Conservation (phyloP, 2,888 invertebrate genomes). For the Ornithoptera priamus region DNA sequence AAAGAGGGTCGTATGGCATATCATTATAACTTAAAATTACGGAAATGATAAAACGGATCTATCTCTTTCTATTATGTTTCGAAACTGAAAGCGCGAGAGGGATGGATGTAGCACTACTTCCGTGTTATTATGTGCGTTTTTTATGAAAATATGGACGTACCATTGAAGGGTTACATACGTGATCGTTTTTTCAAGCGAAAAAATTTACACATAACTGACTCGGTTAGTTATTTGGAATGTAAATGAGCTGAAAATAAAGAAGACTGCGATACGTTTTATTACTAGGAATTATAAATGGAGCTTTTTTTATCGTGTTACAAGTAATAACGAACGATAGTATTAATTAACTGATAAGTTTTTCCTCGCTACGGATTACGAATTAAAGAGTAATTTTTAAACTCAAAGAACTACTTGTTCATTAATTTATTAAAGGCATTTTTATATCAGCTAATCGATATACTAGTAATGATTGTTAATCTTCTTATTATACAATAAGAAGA, state of each 20-base stretch:
- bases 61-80: constrained; percentile 45
- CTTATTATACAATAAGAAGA: too few species aligned
- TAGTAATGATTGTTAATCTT: neutral
- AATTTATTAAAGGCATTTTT: constrained; percentile 1
- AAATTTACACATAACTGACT: constrained; percentile 29
- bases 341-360: constrained; percentile 26
- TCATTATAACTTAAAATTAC: constrained; percentile 55
- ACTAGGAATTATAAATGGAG: constrained; percentile 18
- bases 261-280: constrained; percentile 26
- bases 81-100: constrained; percentile 24
- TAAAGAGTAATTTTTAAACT: neutral
- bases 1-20: constrained; percentile 64
- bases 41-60: constrained; percentile 36
- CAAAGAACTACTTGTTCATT: neutral
- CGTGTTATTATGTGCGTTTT: constrained; percentile 34
- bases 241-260: constrained; percentile 31
- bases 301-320: constrained; percentile 23
- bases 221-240: constrained; percentile 31
- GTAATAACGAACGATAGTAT: constrained; percentile 12
- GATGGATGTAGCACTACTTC: constrained; percentile 10
- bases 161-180: constrained; percentile 37
- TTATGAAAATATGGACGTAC: constrained; percentile 47
- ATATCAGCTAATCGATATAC: neutral
- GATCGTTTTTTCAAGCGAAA: constrained; percentile 38
- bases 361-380: neutral